Evolutionary conservation across 1,140 invertebrate species (phyloP).

Genomic region (Araneus ventricosus): DNA sequence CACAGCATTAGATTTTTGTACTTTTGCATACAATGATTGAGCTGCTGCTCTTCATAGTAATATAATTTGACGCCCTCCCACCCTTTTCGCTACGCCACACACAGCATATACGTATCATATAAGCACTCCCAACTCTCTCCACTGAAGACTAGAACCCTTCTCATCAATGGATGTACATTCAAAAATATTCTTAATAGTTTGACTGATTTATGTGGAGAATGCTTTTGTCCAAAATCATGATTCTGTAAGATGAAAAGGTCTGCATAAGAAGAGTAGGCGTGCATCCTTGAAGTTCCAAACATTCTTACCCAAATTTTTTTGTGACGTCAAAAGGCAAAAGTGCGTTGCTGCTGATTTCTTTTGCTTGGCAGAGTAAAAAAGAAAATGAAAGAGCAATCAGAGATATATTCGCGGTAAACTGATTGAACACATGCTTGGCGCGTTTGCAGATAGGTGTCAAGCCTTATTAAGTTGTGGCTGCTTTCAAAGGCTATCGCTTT

Average conservation of each 20-base stretch:
- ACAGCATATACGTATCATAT: no score
- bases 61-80: no score
- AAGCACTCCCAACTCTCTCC: no score
- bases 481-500: neutral
- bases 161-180: no score
- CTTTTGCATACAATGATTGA: no score
- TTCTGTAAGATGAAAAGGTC: neutral
- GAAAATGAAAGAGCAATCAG: neutral
- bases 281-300: neutral
- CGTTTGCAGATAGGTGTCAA: neutral
- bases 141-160: no score
- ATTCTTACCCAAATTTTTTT: neutral
- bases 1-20: no score
- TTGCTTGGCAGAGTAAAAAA: neutral
- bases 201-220: neutral
- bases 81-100: no score
- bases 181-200: neutral
- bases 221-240: neutral
- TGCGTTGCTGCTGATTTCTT: neutral
- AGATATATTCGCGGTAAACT: neutral
- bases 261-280: neutral
- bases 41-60: no score
- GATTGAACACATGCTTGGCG: neutral
- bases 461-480: neutral
- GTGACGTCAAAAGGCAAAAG: neutral